Conservation (phyloP, 1,140 invertebrate species). For the Sogatella furcifera region DNA sequence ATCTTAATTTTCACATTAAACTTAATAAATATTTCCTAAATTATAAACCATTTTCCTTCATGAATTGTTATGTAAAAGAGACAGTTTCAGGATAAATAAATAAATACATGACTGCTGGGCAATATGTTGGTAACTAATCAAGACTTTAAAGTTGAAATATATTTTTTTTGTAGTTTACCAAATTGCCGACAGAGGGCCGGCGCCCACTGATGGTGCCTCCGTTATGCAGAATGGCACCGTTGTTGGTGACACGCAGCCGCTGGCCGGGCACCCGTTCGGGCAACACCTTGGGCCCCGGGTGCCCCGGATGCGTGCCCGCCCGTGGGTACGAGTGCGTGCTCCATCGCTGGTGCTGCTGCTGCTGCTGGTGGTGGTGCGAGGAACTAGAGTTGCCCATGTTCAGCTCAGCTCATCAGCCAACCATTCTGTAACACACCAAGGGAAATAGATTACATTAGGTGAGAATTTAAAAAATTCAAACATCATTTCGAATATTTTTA, state of each 20-base stretch:
- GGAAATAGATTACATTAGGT: no score
- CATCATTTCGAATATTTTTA: no score
- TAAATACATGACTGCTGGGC: no score
- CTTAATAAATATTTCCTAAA: no score
- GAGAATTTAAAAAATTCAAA: no score
- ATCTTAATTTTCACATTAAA: no score
- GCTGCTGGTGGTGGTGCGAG: conserved; percentile 6
- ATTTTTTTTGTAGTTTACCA: no score
- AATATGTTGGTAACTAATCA: no score
- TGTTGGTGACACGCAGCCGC: conserved; percentile 57
- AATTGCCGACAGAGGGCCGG: conserved; percentile 25
- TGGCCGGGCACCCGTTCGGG: conserved; percentile 47
- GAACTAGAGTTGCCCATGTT: conserved; percentile 26
- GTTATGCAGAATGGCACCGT: conserved; percentile 64
- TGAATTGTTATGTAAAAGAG: no score
- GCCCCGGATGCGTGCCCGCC: conserved; percentile 25
- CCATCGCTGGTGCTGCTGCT: conserved; percentile 27
- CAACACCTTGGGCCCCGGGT: conserved; percentile 46
- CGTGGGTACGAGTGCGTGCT: conserved; percentile 36
- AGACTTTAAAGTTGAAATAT: no score
- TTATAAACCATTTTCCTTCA: no score
- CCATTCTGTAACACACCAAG: conserved; percentile 5
- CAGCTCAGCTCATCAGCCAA: not conserved
- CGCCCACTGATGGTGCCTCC: conserved; percentile 65
- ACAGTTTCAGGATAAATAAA: no score